phyloP scores from a whole-genome alignment of 2,888 invertebrate genomes.

The Sesia apiformis region DNA sequence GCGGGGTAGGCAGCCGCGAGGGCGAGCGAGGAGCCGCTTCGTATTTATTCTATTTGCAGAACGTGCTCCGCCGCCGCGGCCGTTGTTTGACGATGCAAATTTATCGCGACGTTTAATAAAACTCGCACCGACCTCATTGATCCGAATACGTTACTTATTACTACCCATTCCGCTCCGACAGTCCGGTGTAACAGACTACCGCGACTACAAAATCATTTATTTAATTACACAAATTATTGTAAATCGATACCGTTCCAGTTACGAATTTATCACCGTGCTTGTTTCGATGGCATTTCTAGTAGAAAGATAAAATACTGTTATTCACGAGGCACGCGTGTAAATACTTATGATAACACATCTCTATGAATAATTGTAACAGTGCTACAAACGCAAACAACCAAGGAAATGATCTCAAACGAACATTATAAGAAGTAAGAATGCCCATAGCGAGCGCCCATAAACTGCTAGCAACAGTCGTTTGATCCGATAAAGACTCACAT shows the following conservation, averaged over 20 bases:
- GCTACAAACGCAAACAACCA: too few species aligned
- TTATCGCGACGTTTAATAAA: constrained; percentile 66
- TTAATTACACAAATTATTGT: too few species aligned
- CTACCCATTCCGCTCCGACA: constrained; percentile 20
- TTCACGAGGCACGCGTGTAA: too few species aligned
- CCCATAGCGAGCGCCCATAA: constrained; percentile 40
- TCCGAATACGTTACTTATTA: constrained; percentile 62
- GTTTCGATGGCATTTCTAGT: too few species aligned
- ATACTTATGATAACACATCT: too few species aligned
- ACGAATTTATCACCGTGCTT: too few species aligned
- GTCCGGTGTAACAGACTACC: not conserved
- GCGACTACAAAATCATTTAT: too few species aligned
- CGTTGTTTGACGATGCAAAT: constrained; percentile 70
- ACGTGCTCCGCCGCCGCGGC: constrained; percentile 60
- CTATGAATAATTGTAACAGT: too few species aligned
- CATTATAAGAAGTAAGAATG: constrained; percentile 41
- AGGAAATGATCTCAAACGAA: constrained; percentile 10
- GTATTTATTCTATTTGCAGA: constrained; percentile 70
- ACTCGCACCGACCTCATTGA: constrained; percentile 56
- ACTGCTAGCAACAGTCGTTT: constrained; percentile 42
- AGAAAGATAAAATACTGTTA: too few species aligned
- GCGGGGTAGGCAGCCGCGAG: constrained; percentile 31
- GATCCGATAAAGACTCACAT: constrained; percentile 46
- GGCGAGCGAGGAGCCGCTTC: constrained; percentile 27
- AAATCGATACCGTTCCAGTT: too few species aligned